Evolutionary conservation across 2,888 invertebrate genomes (phyloP).

Genomic region (Prosapia bicincta): DNA sequence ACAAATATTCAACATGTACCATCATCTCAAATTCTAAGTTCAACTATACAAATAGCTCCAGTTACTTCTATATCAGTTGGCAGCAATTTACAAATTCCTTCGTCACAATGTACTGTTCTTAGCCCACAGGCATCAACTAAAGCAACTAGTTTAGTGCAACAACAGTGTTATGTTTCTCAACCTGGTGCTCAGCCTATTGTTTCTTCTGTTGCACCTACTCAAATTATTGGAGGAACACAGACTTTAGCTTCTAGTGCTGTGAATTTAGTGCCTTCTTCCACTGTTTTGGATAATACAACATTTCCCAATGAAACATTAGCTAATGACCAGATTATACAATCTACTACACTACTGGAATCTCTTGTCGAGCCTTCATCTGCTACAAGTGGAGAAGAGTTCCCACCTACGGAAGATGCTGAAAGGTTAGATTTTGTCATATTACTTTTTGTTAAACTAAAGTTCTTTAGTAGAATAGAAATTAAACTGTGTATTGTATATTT

Average conservation of each 20-base stretch:
- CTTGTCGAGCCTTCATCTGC: conserved; percentile 16
- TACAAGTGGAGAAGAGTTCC: conserved; percentile 44
- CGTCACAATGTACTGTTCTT: conserved; percentile 14
- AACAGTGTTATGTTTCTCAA: conserved; percentile 25
- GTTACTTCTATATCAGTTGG: conserved; percentile 2
- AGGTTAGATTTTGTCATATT: conserved; percentile 43
- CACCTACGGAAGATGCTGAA: conserved; percentile 49
- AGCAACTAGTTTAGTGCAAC: conserved; percentile 27
- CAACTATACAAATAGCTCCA: conserved; percentile 13
- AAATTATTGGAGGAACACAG: conserved; percentile 8
- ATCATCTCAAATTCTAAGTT: conserved; percentile 11
- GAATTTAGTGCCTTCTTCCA: conserved; percentile 29
- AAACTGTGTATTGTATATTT: no score
- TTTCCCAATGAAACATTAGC: conserved; percentile 10
- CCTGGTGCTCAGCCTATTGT: conserved; percentile 25
- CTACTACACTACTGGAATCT: conserved; percentile 26
- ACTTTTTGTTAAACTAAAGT: no score
- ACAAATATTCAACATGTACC: conserved; percentile 12
- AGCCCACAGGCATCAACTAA: conserved; percentile 17
- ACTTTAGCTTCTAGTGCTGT: conserved; percentile 25
- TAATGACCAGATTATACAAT: conserved; percentile 10
- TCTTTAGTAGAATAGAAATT: no score
- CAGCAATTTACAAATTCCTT: conserved; percentile 15
- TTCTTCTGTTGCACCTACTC: conserved; percentile 10
- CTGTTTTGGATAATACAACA: conserved; percentile 20